Conservation (phyloP, 2,797 vertebrate genomes). For the Trematomus bernacchii region DNA sequence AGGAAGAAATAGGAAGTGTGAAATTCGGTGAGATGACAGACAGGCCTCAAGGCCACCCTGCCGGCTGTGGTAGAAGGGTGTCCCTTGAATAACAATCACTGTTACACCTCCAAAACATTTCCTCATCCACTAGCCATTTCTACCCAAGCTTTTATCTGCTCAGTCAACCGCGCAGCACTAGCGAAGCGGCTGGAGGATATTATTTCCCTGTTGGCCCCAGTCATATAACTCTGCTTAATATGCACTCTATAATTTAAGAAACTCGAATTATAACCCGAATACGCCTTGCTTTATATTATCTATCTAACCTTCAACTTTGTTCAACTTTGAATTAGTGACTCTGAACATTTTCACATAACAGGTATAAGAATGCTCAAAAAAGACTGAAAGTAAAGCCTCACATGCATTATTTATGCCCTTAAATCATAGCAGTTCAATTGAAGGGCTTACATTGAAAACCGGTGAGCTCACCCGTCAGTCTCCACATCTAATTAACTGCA, state of each 20-base stretch:
- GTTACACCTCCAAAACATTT: conserved; percentile 88
- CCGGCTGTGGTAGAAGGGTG: conserved; percentile 75
- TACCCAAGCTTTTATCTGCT: conserved; percentile 88
- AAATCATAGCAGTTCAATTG: conserved; percentile 84
- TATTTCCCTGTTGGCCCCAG: conserved; percentile 89
- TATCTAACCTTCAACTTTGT: conserved; percentile 88
- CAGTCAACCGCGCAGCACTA: conserved; percentile 85
- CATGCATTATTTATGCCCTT: conserved; percentile 86
- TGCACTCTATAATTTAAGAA: conserved; percentile 89
- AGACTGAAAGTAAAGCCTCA: conserved; percentile 70
- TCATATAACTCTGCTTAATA: conserved; percentile 90
- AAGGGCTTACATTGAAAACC: conserved; percentile 84
- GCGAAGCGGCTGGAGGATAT: conserved; percentile 88
- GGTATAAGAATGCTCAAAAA: conserved; percentile 69
- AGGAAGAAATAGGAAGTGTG: conserved; percentile 73
- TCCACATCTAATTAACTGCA: conserved; percentile 88
- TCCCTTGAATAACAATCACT: conserved; percentile 90
- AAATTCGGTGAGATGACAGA: conserved; percentile 83
- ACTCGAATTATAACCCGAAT: conserved; percentile 87
- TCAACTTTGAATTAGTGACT: conserved; percentile 85
- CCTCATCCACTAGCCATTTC: conserved; percentile 87
- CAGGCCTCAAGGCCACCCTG: conserved; percentile 84
- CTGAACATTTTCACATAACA: conserved; percentile 79
- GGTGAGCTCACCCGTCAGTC: conserved; percentile 83
- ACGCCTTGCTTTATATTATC: conserved; percentile 82